Evolutionary conservation across 1,140 invertebrate genomes (phyloP), one percentile per base, ranked within the genome.

Genomic region (Brachionus rotundiformis): DNA sequence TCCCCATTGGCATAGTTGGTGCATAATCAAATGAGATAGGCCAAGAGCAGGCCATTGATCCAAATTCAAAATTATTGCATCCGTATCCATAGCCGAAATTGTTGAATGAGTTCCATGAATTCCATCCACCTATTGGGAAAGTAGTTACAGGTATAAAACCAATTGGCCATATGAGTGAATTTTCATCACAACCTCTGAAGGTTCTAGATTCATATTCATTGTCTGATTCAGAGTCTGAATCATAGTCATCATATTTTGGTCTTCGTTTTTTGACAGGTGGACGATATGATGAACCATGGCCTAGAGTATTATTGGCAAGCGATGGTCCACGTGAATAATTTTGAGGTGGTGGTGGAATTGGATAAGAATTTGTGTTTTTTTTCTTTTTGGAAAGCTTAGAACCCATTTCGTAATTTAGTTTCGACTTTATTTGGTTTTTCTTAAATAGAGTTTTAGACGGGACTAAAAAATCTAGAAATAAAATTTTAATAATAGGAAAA

Each of bases 401-500:
- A 33, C 63, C 63, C 63, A 68, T 68, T 31, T 31, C n/a, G 61
- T 1, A 13, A 7, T 63, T 63, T 63, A 0, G 29, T 31, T 68
- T 31, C 63, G 11, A 16, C 19, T 36, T 68, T 33, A 16, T 36
- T 33, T 68, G n/a, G 29, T 68, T n/a, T 36, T 68, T 29, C n/a
- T 68, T 68, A 68, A 68, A 68, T 68, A 68, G 63, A 68, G 2
- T 33, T 36, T 68, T 19, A 19, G 16, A 6, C 36, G 33, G 36
- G 31, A 33, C 33, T 23, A 68, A 36, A 19, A 39, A 54, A 54
- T 54, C 63, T 36, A 68, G 63, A 68, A 68, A 68, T 36, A 68
- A 68, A 68, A 68, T 68, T 68, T 36, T 36, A 19, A 33, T 36
- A 68, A 68, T 36, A 16, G 16, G 16, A 19, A 68, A 33, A 19